Evolutionary conservation across 2,113 vertebrate species (phyloP), one percentile per base, ranked within the genome.

Genomic region (Macquaria ambigua): DNA sequence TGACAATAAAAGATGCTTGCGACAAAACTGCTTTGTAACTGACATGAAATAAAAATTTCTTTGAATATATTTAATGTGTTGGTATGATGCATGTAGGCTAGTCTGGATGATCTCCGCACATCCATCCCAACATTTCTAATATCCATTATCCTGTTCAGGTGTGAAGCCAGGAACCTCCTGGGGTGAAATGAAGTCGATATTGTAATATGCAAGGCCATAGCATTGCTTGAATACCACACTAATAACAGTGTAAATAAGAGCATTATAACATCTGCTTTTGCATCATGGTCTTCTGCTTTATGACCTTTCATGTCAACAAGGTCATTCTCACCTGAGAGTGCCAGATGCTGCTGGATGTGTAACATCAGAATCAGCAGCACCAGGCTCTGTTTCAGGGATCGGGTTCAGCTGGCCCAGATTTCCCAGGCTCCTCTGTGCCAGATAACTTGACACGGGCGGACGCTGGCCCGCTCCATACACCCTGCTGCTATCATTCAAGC

Each of bases 301-400:
- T 79, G 85, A 84, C 79, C 74, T 71, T 39, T 73, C 21, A 61
- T 67, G 46, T 50, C 34, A 6, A 37, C 63, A 77, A 86, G 76
- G 82, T 89, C 82, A 56, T 83, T 83, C 67, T 84, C 20, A 58
- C 79, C 79, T 81, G 28, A 68, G 56, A 80, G 69, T 62, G 82
- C 80, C 81, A 46, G 79, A 73, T 79, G 81, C 89, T 67, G 82
- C 82, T 50, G 63, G 55, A 84, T 84, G 82, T 83, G 83, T 80
- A 90, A 80, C 85, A 74, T 76, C 82, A 82, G 66, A 90, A 82
- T 78, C 85, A 16, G 84, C 73, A 71, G 90, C 56, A 16, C 11
- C 48, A 21, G 74, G 86, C 79, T 93, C 87, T 16, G 83, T 94
- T 93, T 93, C 94, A 86, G 64, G 85, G 92, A 94, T 95, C 92